Percentiles rank a stretch among this genome's conserved stretches.
These are phyloP conservation scores for Luidia sarsii DNA, from an alignment of 53 echinoderm and acorn worm genomes.

Conservation along the genomic window DNA sequence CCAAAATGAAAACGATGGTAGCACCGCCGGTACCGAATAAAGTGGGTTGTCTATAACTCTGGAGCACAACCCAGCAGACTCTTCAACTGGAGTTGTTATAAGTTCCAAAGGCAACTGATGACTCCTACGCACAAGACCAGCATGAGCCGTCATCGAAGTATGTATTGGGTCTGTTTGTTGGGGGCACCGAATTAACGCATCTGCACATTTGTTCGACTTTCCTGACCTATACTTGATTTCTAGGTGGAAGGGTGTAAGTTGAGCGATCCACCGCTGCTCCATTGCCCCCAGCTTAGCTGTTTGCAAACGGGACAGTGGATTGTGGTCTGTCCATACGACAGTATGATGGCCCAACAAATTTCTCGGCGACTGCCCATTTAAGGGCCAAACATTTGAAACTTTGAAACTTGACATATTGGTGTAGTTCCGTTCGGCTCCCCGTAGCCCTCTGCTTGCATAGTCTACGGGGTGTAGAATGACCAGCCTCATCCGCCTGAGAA, in stretches of 20 bases:
- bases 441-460: conserved; percentile 20
- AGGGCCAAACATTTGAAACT: conserved; percentile 1
- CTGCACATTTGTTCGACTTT: conserved; percentile 57
- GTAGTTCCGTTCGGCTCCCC: conserved; percentile 48
- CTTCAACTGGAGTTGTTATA: not conserved
- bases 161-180: not conserved
- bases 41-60: not conserved
- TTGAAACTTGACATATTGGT: conserved; percentile 31
- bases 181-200: conserved; percentile 51
- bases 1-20: conserved; percentile 38
- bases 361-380: conserved; percentile 49
- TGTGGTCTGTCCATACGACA: conserved; percentile 54
- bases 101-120: conserved; percentile 12
- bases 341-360: conserved; percentile 30
- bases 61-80: not conserved
- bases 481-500: conserved; percentile 16
- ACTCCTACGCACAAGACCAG: not conserved
- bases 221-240: conserved; percentile 53
- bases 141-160: not conserved
- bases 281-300: conserved; percentile 63
- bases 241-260: conserved; percentile 50
- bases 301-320: conserved; percentile 42
- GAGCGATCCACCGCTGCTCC: conserved; percentile 56
- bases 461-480: conserved; percentile 29
- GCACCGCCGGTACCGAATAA: conserved; percentile 1